A percentile compares a stretch with the other conserved stretches of the same genome.
These are phyloP conservation scores for Drosophila atripex DNA, from an alignment of 2,888 invertebrate genomes.

Conservation along the genomic window DNA sequence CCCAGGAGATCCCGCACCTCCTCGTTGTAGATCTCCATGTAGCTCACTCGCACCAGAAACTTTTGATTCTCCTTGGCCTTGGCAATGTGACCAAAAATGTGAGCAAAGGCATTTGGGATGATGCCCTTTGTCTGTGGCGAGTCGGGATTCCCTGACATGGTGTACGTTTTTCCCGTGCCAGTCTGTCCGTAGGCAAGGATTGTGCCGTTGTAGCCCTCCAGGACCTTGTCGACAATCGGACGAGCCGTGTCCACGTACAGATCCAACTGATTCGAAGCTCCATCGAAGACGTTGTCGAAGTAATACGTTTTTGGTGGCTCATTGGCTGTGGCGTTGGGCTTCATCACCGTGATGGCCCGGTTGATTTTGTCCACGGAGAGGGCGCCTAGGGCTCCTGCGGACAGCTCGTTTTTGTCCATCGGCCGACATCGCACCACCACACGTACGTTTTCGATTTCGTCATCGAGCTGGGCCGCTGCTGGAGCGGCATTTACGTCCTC, in stretches of 20 bases:
- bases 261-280: conserved; percentile 91
- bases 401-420: conserved; percentile 92
- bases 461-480: conserved; percentile 85
- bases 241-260: conserved; percentile 98
- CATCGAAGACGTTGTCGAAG: conserved; percentile 97
- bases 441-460: conserved; percentile 95
- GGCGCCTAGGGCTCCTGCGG: conserved; percentile 89
- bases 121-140: conserved; percentile 96
- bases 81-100: conserved; percentile 98
- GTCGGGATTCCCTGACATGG: conserved; percentile 96
- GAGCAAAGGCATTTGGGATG: conserved; percentile 99
- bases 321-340: conserved; percentile 88
- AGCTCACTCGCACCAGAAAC: conserved; percentile 98
- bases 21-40: conserved; percentile 99
- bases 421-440: conserved; percentile 98
- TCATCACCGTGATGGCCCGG: conserved; percentile 90
- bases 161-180: conserved; percentile 99
- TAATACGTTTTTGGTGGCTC: conserved; percentile 95
- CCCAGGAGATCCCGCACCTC: conserved; percentile 97
- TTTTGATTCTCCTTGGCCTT: conserved; percentile 95
- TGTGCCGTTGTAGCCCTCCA: conserved; percentile 98
- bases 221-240: conserved; percentile 97
- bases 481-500: conserved; percentile 48
- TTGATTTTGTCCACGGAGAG: conserved; percentile 91
- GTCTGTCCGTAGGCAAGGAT: conserved; percentile 96